Evolutionary conservation across 2,797 vertebrate species (phyloP), one percentile per base, ranked within the genome.

Genomic region (Borostomias antarcticus): DNA sequence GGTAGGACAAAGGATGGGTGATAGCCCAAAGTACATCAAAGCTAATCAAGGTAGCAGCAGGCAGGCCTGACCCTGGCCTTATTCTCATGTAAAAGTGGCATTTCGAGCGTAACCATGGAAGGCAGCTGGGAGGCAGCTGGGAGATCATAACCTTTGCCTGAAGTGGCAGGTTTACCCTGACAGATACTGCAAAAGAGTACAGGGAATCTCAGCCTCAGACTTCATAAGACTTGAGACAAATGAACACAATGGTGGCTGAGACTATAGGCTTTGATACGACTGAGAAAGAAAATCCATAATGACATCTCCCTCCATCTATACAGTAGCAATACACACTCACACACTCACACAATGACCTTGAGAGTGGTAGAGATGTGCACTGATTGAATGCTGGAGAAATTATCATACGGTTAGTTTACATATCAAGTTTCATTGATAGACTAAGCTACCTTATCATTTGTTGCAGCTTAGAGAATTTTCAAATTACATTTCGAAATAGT

Each of bases 21-120:
- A 58, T 60, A 68, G 33, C 6, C n/a, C n/a, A 48, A 70, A 57
- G 1, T 68, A 69, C 58, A 37, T 21, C 15, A 29, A 69, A 32
- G 2, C n/a, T 13, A 69, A 66, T 72, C 77, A 75, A 74, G 66
- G 58, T 47, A 58, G 15, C 66, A 64, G 56, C 66, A 57, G 70
- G 32, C 5, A 56, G 53, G n/a, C 53, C 53, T 56, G 6, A n/a
- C 29, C 29, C 64, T 0, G 15, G 6, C 58, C 40, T 75, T 33
- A 59, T 78, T 78, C 26, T 79, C 29, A 68, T 77, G 71, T 65
- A 73, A 76, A 61, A 69, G 19, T 33, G 63, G 21, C 74, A 76
- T 82, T 78, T 78, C 21, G 58, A 64, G 63, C 59, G 78, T 64
- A 77, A 52, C 25, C n/a, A 21, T 19, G 9, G 25, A 25, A 51